Base-by-base conservation (phyloP, 2,113 vertebrate genomes). In the Brachypteracias leptosomus region DNA sequence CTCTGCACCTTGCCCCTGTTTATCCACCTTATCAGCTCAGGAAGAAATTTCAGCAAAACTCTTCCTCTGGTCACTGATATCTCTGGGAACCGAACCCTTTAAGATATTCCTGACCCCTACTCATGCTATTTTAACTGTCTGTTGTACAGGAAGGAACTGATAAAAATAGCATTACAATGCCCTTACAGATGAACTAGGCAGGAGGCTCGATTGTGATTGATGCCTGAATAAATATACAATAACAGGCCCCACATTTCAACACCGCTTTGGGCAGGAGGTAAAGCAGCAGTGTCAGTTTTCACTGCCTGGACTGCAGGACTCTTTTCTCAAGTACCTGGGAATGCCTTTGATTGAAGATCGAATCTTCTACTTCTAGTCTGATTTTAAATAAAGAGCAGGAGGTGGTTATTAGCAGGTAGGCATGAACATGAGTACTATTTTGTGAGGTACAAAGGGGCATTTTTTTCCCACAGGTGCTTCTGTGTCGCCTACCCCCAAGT, bases 81-180 rank as follows among this genome's bases (percentile, higher is more conserved):
- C 98, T 97, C 98, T 98, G 98, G 97, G 97, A 98, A 98, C 97
- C 67, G 24, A 98, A 96, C 42, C 98, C 97, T 98, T 98, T 98
- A 98, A 98, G 98, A 98, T 98, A 98, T 97, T 98, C 97, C 96
- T 98, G 98, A 97, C 96, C 97, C 94, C 96, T 96, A 65, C 97
- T 97, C 95, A 68, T 94, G 97, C 97, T 98, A 76, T 98, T 98
- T 98, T 98, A 98, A 98, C 98, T 97, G 98, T 97, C 98, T 98
- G 97, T 67, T 95, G 97, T 96, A 97, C 98, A 98, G 98, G 98
- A 98, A 98, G 98, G 98, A 98, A 97, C 98, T 89, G 98, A 98
- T 98, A 98, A 98, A 98, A 98, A 98, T 98, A 98, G 98, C 97
- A 98, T 97, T 98, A 98, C 98, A 98, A 98, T 98, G 97, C 94